phyloP scores from a whole-genome alignment of 2,888 invertebrate genomes.

The Mactromeris polynyma region DNA sequence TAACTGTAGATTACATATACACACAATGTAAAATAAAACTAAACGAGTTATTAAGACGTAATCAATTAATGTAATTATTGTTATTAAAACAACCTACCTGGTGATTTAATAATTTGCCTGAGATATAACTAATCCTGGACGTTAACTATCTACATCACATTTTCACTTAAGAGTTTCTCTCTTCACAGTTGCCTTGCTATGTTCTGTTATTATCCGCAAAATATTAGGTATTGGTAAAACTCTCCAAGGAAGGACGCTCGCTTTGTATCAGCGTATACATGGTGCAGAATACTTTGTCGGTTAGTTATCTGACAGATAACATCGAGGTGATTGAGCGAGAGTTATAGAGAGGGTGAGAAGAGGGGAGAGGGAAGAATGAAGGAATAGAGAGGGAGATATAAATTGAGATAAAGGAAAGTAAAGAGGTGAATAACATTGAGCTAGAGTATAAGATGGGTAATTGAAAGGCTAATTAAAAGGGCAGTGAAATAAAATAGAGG shows the following conservation, averaged over 20 bases:
- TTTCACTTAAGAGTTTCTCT: neutral
- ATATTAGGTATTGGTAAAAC: conserved; percentile 15
- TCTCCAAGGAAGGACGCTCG: neutral
- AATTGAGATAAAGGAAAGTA: too few species aligned
- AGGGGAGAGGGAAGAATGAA: too few species aligned
- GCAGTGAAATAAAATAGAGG: too few species aligned
- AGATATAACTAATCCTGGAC: neutral
- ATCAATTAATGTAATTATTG: neutral
- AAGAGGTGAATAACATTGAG: too few species aligned
- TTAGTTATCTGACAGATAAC: neutral
- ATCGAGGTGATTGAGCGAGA: neutral
- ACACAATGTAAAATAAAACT: too few species aligned
- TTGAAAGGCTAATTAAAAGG: too few species aligned
- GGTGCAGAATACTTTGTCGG: neutral
- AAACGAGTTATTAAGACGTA: too few species aligned
- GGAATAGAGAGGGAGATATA: too few species aligned
- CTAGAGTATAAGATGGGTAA: too few species aligned
- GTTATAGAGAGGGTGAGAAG: neutral
- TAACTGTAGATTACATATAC: too few species aligned
- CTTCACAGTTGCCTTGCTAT: neutral
- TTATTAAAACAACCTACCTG: neutral
- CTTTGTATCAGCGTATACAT: neutral
- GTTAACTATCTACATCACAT: neutral
- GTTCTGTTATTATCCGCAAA: neutral
- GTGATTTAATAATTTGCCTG: neutral